Base-by-base conservation (phyloP, 2,888 invertebrate genomes). In the Gortyna flavago region DNA sequence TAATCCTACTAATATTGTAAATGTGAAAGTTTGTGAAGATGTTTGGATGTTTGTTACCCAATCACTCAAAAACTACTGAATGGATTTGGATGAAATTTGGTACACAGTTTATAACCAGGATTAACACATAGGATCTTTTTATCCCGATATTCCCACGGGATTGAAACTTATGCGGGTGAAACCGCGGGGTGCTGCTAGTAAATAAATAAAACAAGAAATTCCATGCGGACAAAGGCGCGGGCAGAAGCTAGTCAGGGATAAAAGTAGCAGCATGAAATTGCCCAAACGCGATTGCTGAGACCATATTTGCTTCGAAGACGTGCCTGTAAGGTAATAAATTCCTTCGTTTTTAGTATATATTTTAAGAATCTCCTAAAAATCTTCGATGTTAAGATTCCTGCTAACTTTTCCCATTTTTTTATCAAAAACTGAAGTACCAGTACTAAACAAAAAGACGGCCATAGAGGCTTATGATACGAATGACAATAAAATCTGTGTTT, bases 401-500 rank as follows among this genome's bases (percentile, higher is more conserved):
- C 44, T 64, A 75, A 62, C 44, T 61, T 44, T 72, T 38, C 9
- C 11, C 25, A 69, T 57, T 44, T 79, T 79, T 81, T 48, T 44
- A 16, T 16, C 16, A 16, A 44, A 44, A 44, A 66, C 32, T 82
- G 1, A 69, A 73, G 51, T 65, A 32, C n/a, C 21, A 41, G n/a
- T 32, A 67, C 75, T 70, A 59, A 83, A 81, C 48, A 71, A 81
- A 70, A 74, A 35, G 16, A 51, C 25, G 57, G 35, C 38, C 66
- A 71, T 76, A 74, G 70, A 79, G 32, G 72, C 81, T 59, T 81
- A 76, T 77, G 44, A 79, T 78, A 85, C 57, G 67, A 67, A 51
- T n/a, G 16, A 62, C 80, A 32, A 84, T 86, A 87, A 85, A 87
- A 87, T n/a, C 72, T 67, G 38, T 67, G 75, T 78, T 85, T 87